phyloP scores from a whole-genome alignment of 64 coral and sea anemone genomes.

The Actinia tenebrosa region DNA sequence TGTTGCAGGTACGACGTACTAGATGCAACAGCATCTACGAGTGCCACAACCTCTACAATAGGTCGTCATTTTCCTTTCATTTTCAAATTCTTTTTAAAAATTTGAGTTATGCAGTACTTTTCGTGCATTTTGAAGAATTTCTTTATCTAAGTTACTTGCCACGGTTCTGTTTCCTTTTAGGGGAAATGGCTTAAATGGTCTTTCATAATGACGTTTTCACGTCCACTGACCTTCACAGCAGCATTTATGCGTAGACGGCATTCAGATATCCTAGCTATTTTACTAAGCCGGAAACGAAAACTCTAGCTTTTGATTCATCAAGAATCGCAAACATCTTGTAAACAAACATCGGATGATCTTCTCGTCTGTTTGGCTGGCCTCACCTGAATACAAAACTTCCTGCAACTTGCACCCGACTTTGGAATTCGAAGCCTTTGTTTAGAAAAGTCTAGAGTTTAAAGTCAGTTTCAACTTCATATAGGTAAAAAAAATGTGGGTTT shows the following conservation, averaged over 20 bases:
- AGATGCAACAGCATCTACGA: too few species aligned
- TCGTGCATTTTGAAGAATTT: not conserved
- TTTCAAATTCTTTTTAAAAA: too few species aligned
- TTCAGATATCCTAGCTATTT: not conserved
- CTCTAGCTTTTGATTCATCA: not conserved
- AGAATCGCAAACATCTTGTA: not conserved
- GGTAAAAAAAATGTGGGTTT: too few species aligned
- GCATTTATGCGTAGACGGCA: not conserved
- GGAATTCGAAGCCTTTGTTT: not conserved
- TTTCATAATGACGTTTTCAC: not conserved
- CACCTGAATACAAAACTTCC: not conserved
- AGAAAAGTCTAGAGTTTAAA: too few species aligned
- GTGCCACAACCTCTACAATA: too few species aligned
- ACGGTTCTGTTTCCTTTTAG: not conserved
- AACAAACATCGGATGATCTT: not conserved
- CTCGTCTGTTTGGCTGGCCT: not conserved
- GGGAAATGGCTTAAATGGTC: not conserved
- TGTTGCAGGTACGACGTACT: too few species aligned
- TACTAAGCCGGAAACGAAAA: constrained; percentile 9
- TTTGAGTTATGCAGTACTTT: too few species aligned
- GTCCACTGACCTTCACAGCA: not conserved
- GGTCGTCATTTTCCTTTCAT: too few species aligned
- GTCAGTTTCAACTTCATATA: too few species aligned
- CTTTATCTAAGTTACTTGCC: not conserved
- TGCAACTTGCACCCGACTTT: not conserved